Percentiles rank a stretch among this genome's conserved stretches.
Evolutionary conservation across 2,888 invertebrate genomes (phyloP).

Genomic region (Dasysyrphus tricinctus): DNA sequence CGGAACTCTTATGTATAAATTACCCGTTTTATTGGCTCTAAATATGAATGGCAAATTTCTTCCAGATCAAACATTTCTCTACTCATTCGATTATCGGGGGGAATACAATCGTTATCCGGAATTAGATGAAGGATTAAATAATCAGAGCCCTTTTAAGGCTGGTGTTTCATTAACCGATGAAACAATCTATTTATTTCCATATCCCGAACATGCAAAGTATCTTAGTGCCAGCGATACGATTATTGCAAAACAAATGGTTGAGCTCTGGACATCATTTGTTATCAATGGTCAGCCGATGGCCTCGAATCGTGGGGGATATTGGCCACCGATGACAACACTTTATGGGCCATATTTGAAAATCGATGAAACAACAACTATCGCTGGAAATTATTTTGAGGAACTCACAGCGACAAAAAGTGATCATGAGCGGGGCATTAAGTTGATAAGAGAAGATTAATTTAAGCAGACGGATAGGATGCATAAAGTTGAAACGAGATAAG

Average conservation of each 20-base stretch:
- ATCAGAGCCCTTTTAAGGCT: constrained; percentile 83
- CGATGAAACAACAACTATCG: constrained; percentile 80
- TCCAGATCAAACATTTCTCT: constrained; percentile 83
- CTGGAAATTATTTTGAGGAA: constrained; percentile 81
- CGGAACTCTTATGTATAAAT: constrained; percentile 84
- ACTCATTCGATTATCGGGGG: constrained; percentile 84
- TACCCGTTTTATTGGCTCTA: constrained; percentile 83
- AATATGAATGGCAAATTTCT: constrained; percentile 82
- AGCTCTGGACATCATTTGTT: constrained; percentile 83
- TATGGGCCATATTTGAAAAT: constrained; percentile 83
- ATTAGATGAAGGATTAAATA: constrained; percentile 82
- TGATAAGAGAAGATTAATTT: constrained; percentile 55
- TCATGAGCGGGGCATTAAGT: constrained; percentile 75
- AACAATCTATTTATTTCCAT: constrained; percentile 85
- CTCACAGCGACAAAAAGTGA: constrained; percentile 81
- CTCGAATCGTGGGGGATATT: constrained; percentile 79
- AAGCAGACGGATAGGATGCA: not conserved
- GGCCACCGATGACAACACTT: constrained; percentile 82
- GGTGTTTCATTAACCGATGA: constrained; percentile 86
- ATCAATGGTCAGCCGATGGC: constrained; percentile 81
- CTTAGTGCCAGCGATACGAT: constrained; percentile 82
- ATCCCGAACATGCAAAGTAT: constrained; percentile 80
- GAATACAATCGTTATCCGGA: constrained; percentile 83
- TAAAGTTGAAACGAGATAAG: not conserved
- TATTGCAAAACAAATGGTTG: constrained; percentile 84